Base-by-base conservation (phyloP, 1,140 invertebrate genomes). In the Eurosta solidaginis region DNA sequence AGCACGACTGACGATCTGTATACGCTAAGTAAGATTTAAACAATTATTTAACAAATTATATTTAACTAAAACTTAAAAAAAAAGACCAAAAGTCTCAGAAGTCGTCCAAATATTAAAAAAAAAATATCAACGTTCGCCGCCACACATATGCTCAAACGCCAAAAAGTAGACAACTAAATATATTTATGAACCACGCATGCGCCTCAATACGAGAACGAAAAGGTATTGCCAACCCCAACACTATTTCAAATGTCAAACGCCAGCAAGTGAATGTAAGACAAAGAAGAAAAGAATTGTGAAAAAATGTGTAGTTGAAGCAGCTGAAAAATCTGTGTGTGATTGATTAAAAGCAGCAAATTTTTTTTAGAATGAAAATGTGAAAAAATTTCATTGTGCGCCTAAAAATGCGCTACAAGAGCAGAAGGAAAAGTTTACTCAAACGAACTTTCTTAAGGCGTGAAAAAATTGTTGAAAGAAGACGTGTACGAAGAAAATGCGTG, bases 401-500 rank as follows among this genome's bases (percentile, higher is more conserved):
- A 42, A 68, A 68, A 68, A 68, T 68, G 59, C 33, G 33, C 59
- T 40, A 68, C 59, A 68, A 17, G 1, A 9, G 2, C 6, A 5
- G 9, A 9, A 27, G n/a, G 33, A 29, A 22, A 68, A 68, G 59
- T 40, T 40, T 68, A 68, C 40, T 68, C 7, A 12, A 40, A 20
- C 20, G n/a, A n/a, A 40, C n/a, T 68, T 20, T 9, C 2, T 7
- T 7, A n/a, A 68, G n/a, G n/a, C 33, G 33, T 40, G 59, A n/a
- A 20, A 68, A 40, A 68, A 68, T 68, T 68, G n/a, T 29, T n/a
- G 9, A n/a, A 10, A 42, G 22, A 68, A 68, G 17, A 68, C 59
- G 59, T 33, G 59, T 68, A 33, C n/a, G 59, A 40, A 68, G 40
- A 68, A 47, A 42, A 68, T 68, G 59, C 59, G 59, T 68, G 59